Percentiles rank a stretch among this genome's conserved stretches.
Conservation (phyloP, 2,888 invertebrate species). For the Lepeophtheirus nordmannii region DNA sequence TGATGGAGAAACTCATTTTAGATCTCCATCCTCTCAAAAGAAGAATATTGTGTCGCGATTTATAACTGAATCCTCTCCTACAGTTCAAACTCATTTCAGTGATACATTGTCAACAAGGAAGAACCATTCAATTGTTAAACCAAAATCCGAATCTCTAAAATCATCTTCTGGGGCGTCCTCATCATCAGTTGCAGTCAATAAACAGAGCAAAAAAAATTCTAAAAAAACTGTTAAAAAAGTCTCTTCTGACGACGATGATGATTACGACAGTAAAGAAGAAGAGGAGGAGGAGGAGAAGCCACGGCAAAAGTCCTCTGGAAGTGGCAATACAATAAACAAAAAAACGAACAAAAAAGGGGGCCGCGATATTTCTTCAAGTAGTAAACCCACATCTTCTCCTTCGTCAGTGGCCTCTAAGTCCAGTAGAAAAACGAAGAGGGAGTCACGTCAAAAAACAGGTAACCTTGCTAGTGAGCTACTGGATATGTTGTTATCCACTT, state of each 20-base stretch:
- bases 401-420: neutral
- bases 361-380: neutral
- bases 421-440: conserved; percentile 9
- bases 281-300: neutral
- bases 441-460: conserved; percentile 14
- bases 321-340: neutral
- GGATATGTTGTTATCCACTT: conserved; percentile 19
- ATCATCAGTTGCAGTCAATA: too few species aligned
- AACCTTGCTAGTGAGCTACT: conserved; percentile 16
- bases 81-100: too few species aligned
- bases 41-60: too few species aligned
- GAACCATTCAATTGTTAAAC: too few species aligned
- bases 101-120: too few species aligned
- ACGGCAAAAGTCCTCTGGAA: neutral
- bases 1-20: neutral
- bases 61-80: too few species aligned
- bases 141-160: too few species aligned
- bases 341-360: neutral
- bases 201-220: too few species aligned
- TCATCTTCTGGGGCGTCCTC: too few species aligned
- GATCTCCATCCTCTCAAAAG: too few species aligned
- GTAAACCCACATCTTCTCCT: neutral
- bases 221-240: too few species aligned
- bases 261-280: neutral
- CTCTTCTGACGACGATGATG: too few species aligned